phyloP scores from a whole-genome alignment of 2,113 vertebrate species.

The human (Homo sapiens) region GRCh38 chr14:22114501-22115000 shows the following conservation, averaged over 20 bases:
- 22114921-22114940: no score
- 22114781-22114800: neutral
- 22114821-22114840: neutral
- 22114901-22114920: neutral
- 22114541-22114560: neutral
- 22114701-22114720: neutral
- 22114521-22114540: neutral
- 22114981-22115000: neutral
- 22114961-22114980: neutral
- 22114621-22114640: neutral
- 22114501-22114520: neutral
- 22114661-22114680: neutral
- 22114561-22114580: neutral
- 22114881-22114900: neutral
- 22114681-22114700: neutral
- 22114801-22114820: neutral
- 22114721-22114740: neutral
- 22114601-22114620: neutral
- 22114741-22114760: neutral
- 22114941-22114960: neutral
- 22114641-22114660: rapidly evolving
- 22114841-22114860: neutral
- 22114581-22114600: neutral
- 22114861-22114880: neutral
- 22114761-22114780: neutral